Percentiles rank a stretch among this genome's conserved stretches.
Evolutionary conservation across 2,113 vertebrate genomes (phyloP).

Genomic region (Australoheros scitulus): DNA sequence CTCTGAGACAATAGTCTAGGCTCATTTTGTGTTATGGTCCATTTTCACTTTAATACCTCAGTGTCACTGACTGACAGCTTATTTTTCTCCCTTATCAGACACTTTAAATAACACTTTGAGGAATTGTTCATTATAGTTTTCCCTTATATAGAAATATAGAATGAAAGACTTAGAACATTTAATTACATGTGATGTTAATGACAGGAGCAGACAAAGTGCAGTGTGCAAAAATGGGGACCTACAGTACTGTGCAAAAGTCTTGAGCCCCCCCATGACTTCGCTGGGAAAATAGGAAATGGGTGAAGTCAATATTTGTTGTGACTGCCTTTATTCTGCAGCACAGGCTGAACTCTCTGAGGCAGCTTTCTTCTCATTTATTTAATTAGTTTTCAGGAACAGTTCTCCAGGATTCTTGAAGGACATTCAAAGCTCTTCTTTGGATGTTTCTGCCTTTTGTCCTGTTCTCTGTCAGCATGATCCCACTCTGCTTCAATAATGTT

Average conservation of each 20-base stretch:
- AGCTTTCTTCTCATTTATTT: not conserved
- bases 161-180: not conserved
- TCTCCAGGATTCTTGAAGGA: not conserved
- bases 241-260: not conserved
- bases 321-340: not conserved
- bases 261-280: not conserved
- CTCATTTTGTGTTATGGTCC: not conserved
- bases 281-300: not conserved
- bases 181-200: not conserved
- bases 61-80: not conserved
- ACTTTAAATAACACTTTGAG: not conserved
- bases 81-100: not conserved
- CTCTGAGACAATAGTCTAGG: not conserved
- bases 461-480: not conserved
- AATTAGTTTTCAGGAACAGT: not conserved
- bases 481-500: not conserved
- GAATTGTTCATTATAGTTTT: not conserved
- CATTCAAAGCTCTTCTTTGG: not conserved
- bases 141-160: accelerated
- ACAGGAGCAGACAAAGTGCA: not conserved
- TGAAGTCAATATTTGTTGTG: not conserved
- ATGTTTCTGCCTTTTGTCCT: not conserved
- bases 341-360: too few species aligned
- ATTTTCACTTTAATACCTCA: not conserved
- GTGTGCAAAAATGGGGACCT: not conserved